Conservation (phyloP, 2,113 vertebrate species). For the Myxocyprinus asiaticus region DNA sequence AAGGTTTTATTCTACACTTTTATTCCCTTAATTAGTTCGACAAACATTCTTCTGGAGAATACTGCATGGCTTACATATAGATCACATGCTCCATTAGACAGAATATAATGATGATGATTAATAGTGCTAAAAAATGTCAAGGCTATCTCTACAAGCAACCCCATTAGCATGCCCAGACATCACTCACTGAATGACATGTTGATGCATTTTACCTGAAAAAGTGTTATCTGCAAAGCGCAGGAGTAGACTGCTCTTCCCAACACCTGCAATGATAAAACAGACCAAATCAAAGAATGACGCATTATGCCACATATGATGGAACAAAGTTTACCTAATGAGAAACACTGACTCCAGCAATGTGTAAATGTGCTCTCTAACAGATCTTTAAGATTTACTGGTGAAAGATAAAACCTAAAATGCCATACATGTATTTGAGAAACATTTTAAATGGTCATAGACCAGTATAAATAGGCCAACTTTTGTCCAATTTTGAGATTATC, state of each 20-base stretch:
- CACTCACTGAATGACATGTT: neutral
- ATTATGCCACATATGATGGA: neutral
- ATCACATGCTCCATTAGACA: neutral
- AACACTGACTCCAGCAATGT: neutral
- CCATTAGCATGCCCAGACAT: neutral
- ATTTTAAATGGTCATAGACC: no score
- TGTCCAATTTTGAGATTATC: no score
- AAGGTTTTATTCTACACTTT: no score
- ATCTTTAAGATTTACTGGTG: no score
- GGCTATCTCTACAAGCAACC: neutral
- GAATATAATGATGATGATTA: neutral
- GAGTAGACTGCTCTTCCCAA: slow-evolving; percentile 98
- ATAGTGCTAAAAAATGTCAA: no score
- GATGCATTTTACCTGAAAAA: slow-evolving; percentile 87
- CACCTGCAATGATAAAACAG: slow-evolving; percentile 76
- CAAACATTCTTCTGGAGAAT: neutral
- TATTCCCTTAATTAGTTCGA: no score
- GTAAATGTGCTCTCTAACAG: neutral
- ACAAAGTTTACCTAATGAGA: neutral
- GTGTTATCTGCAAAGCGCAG: slow-evolving; percentile 98
- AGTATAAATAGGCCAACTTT: no score
- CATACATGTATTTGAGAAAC: neutral
- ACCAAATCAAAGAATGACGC: neutral
- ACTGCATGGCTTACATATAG: neutral
- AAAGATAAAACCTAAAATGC: neutral